A percentile compares a stretch with the other conserved stretches of the same genome.
Conservation (phyloP, 2,888 invertebrate species). For the Tolmerus cingulatus region DNA sequence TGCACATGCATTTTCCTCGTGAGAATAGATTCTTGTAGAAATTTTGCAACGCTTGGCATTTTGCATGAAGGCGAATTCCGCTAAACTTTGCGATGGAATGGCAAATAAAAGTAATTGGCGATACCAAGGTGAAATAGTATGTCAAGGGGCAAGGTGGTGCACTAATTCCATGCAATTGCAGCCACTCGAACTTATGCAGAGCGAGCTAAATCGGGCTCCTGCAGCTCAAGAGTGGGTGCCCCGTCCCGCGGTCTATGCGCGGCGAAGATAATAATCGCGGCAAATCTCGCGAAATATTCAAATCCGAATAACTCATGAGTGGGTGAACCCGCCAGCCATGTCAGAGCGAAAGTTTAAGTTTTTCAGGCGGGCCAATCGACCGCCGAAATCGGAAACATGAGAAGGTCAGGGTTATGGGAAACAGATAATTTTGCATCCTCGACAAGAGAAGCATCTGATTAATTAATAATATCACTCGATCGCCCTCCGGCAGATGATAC, state of each 20-base stretch:
- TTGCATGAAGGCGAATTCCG: constrained; percentile 12
- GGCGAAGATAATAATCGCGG: not conserved
- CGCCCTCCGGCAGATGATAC: not conserved
- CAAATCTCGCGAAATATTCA: not conserved
- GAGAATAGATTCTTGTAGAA: not conserved
- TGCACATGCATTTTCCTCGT: not conserved
- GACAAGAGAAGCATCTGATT: not conserved
- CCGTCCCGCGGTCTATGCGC: not conserved
- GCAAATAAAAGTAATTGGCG: constrained; percentile 23
- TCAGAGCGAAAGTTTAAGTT: not conserved
- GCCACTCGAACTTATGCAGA: not conserved
- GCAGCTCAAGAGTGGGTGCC: not conserved
- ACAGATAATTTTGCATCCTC: not conserved
- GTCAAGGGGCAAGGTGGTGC: constrained; percentile 23
- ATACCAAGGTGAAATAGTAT: constrained; percentile 5
- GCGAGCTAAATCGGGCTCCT: not conserved
- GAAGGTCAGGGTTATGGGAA: constrained; percentile 1
- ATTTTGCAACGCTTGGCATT: constrained; percentile 16
- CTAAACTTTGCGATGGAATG: not conserved
- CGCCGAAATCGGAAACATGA: not conserved
- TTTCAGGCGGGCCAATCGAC: not conserved
- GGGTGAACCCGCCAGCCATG: not conserved
- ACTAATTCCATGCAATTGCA: constrained; percentile 14
- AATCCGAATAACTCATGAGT: not conserved
- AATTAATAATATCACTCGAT: not conserved